Base-by-base conservation (phyloP, 2,113 vertebrate genomes). In the Nerophis ophidion region DNA sequence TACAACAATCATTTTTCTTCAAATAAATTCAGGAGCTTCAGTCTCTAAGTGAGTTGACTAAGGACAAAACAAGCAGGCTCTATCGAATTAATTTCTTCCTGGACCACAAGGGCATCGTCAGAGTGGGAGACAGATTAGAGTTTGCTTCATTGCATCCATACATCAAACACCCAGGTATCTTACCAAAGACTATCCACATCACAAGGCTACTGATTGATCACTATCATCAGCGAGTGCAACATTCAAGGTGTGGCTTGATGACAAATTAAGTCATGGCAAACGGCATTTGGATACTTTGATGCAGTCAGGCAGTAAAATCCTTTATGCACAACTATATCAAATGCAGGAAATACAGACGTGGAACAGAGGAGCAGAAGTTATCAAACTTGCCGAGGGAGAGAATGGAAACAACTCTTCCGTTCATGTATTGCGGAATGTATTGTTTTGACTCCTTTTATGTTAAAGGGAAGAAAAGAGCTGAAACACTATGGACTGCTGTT, bases 71-170 rank as follows among this genome's bases (percentile, higher is more conserved):
- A 17, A 63, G 17, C 14, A 70, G 50, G 10, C 9, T 67, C 34
- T 9, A 68, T 34, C 47, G n/a, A 35, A 38, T 75, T 8, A 62
- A 48, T 58, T 64, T 60, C 15, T 78, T 78, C 46, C 4, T 75
- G 17, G 60, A 71, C 10, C n/a, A 74, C 8, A 16, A 55, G 15
- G 53, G 57, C n/a, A 57, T 74, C 19, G 52, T 78, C n/a, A 67
- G 71, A 19, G 56, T 78, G 12, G 60, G 67, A 65, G 67, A 61
- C 46, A 4, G 60, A n/a, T 16, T 77, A 49, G 14, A 15, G 45
- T 48, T 71, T 61, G 46, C 63, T 38, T 14, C 61, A 9, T 47
- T 65, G 2, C 75, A 71, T 34, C n/a, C 40, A 5, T 19, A 77
- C 5, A 26, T 76, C 6, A 65, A 57, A 17, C 60, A 76, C 51